Base-by-base conservation (phyloP, 2,888 invertebrate genomes). In the Microplitis deprimator region DNA sequence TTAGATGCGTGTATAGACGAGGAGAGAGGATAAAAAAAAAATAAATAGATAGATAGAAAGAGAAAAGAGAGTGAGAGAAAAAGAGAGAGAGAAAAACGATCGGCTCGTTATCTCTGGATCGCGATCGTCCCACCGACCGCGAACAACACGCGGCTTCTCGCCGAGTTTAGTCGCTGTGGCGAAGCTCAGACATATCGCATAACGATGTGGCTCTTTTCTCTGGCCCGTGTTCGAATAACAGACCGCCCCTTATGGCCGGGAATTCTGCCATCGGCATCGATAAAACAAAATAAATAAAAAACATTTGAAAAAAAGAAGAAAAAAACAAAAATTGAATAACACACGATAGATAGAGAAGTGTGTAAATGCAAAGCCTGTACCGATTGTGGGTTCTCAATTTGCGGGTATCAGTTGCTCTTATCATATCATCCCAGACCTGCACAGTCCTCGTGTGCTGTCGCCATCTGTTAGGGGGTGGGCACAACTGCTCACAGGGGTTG, bases 71-170 rank as follows among this genome's bases (percentile, higher is more conserved):
- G 75, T 13, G 50, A 50, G 50, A 8, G 50, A 50, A 8, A 50
- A 50, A 50, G 50, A 50, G 8, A 50, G 13, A 8, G 50, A 65
- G 65, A 65, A 38, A 65, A 65, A 65, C 64, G 74, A 79, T 80
- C 82, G 82, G 84, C 78, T 79, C 82, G 78, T 82, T 84, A 84
- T 83, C 83, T 81, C 77, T 77, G 80, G 82, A 82, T 82, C 82
- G 81, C 82, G 78, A 82, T 84, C 83, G 78, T 79, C 79, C 77
- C 79, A 77, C 73, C 81, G 80, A 83, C 78, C 74, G 76, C 79
- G 77, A 76, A 77, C 76, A 79, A 80, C 84, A 83, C 81, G 81
- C 79, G 81, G 80, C 82, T 77, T 79, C 76, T 75, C 79, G 80
- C 77, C 77, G 65, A 78, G 80, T 76, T 65, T 71, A 16, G 65